A percentile compares a stretch with the other conserved stretches of the same genome.
Evolutionary conservation across 2,113 vertebrate genomes (phyloP).

Genomic region (Siphamia tubifer): DNA sequence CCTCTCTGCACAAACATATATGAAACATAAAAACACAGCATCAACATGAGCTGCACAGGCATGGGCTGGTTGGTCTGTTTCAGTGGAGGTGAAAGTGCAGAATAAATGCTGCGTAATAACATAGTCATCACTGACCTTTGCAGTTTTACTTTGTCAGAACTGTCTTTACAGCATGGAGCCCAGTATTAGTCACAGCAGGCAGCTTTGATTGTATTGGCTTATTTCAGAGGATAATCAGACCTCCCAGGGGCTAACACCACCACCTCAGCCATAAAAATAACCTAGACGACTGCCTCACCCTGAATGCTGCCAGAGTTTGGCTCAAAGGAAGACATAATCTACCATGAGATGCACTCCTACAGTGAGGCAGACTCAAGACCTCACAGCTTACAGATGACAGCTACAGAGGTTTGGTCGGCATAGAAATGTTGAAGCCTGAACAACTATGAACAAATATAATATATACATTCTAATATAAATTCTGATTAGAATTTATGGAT

Average conservation of each 20-base stretch:
- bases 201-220: constrained; percentile 33
- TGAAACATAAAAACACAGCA: constrained; percentile 19
- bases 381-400: constrained; percentile 29
- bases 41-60: not conserved
- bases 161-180: constrained; percentile 2
- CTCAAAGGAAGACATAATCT: constrained; percentile 29
- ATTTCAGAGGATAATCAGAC: constrained; percentile 40
- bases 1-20: constrained; percentile 32
- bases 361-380: constrained; percentile 4
- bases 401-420: constrained; percentile 13
- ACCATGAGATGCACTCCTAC: constrained; percentile 27
- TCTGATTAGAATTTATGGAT: not conserved
- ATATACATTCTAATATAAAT: not conserved
- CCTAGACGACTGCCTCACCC: constrained; percentile 35
- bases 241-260: constrained; percentile 38
- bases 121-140: constrained; percentile 11
- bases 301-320: constrained; percentile 22
- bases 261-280: constrained; percentile 46
- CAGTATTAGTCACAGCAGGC: constrained; percentile 16
- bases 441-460: too few species aligned
- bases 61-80: not conserved
- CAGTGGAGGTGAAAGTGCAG: not conserved
- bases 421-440: not conserved
- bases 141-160: constrained; percentile 9
- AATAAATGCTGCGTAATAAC: constrained; percentile 23